Percentiles rank a stretch among this genome's conserved stretches.
Evolutionary conservation across 2,113 vertebrate species (phyloP).

Genomic region (Leiothrix lutea): DNA sequence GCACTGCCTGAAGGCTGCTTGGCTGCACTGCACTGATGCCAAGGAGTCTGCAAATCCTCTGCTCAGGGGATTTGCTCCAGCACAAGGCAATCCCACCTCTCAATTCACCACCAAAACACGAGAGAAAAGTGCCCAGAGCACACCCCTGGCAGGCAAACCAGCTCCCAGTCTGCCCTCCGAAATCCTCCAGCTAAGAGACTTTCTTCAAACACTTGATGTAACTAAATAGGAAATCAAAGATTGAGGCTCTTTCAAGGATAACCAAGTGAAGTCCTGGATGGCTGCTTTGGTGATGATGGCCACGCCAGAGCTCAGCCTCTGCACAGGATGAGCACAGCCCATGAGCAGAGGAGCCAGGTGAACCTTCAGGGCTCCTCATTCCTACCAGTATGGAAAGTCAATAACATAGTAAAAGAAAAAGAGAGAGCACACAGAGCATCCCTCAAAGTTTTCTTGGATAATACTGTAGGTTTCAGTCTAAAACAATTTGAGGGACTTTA

Average conservation of each 20-base stretch:
- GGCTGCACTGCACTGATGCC: neutral
- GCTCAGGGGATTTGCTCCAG: neutral
- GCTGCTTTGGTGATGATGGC: neutral
- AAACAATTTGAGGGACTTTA: neutral
- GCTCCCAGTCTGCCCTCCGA: neutral
- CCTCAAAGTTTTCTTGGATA: neutral
- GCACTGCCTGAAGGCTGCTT: neutral
- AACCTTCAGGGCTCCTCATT: neutral
- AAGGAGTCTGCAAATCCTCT: neutral
- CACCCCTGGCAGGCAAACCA: neutral
- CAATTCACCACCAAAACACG: neutral
- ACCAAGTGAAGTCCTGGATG: neutral
- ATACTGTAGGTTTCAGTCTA: accelerated
- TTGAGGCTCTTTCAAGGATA: neutral
- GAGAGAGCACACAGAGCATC: neutral
- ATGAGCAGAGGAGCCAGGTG: neutral
- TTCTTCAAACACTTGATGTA: neutral
- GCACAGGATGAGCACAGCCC: neutral
- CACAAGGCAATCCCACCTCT: neutral
- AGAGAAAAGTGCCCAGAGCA: neutral
- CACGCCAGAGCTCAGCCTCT: neutral
- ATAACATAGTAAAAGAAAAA: neutral
- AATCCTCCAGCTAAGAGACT: neutral
- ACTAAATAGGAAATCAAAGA: neutral
- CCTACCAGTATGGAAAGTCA: neutral